Evolutionary conservation across 2,113 vertebrate species (phyloP).

Genomic region (Poecile atricapillus): DNA sequence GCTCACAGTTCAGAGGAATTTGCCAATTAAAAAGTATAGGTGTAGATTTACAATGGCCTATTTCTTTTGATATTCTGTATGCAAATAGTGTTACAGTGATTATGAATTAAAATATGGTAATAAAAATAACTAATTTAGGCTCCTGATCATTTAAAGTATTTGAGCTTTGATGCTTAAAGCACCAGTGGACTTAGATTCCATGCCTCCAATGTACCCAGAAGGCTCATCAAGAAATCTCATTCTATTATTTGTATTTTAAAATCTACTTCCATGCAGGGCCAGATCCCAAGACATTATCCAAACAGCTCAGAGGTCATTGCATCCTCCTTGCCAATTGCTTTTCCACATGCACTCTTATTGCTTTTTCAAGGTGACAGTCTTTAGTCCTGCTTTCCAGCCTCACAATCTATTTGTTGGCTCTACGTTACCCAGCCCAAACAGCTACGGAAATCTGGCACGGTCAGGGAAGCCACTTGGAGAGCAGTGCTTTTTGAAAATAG

Average conservation of each 20-base stretch:
- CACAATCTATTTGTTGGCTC: background rate
- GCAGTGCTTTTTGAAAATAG: background rate
- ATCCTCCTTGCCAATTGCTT: background rate
- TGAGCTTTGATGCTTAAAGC: conserved; percentile 31
- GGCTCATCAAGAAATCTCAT: conserved; percentile 13
- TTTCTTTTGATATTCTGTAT: conserved; percentile 49
- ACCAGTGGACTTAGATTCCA: background rate
- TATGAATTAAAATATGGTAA: conserved; percentile 18
- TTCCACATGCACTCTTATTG: background rate
- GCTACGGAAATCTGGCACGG: background rate
- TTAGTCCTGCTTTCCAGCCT: background rate
- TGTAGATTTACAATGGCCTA: conserved; percentile 10
- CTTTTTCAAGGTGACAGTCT: background rate
- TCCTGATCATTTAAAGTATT: conserved; percentile 17
- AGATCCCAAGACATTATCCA: background rate
- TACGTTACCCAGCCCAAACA: background rate
- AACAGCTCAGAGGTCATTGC: background rate
- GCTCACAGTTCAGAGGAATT: conserved; percentile 6
- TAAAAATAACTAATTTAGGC: conserved; percentile 4
- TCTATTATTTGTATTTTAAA: background rate
- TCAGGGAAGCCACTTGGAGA: background rate
- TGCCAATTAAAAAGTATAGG: conserved; percentile 19
- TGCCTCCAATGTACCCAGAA: background rate
- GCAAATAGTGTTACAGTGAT: conserved; percentile 5
- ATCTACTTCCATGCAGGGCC: background rate